Evolutionary conservation across 2,797 vertebrate species (phyloP), one percentile per base, ranked within the genome.

Genomic region (Protonibea diacanthus): DNA sequence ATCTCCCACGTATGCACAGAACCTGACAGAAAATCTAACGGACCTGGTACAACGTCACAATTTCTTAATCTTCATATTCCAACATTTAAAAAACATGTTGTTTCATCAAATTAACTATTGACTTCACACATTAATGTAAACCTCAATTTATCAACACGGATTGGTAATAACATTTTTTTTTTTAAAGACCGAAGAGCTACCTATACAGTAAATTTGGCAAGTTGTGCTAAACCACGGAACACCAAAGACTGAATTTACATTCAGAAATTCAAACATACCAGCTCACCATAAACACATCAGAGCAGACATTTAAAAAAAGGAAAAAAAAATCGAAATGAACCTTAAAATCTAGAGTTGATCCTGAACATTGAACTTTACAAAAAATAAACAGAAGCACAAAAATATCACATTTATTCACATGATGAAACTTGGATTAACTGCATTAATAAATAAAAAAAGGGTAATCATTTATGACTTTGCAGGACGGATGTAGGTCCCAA

Each of bases 391-490:
- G 23, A 82, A 86, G 69, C 61, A 56, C 18, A 44, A 62, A 79
- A 79, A 70, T 4, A 74, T 60, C 38, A 84, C 29, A 74, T 78
- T 73, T 72, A 10, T 69, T 78, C 66, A 83, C 62, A 73, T 66
- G 21, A 42, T 60, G 40, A 78, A 65, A 86, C 86, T 27, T 81
- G 4, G 61, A 81, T 71, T 56, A 62, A 68, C 23, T 70, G 38
- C 61, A 81, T 61, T 40, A 84, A 92, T 85, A 92, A 92, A 92
- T 91, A 85, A 75, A 89, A 76, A 76, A 83, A 65, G 12, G 2
- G 33, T 25, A 56, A 63, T 38, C 23, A 76, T 40, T 59, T 14
- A 59, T 65, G 12, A 53, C 69, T 70, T 64, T 81, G 21, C 3
- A 63, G 89, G 87, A 89, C 64, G 83, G 86, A 70, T 74, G 8